Percentiles rank a stretch among this genome's conserved stretches.
These are phyloP conservation scores for Rhynchonycteris naso DNA, from an alignment of 2,797 vertebrate species.

Conservation along the genomic window DNA sequence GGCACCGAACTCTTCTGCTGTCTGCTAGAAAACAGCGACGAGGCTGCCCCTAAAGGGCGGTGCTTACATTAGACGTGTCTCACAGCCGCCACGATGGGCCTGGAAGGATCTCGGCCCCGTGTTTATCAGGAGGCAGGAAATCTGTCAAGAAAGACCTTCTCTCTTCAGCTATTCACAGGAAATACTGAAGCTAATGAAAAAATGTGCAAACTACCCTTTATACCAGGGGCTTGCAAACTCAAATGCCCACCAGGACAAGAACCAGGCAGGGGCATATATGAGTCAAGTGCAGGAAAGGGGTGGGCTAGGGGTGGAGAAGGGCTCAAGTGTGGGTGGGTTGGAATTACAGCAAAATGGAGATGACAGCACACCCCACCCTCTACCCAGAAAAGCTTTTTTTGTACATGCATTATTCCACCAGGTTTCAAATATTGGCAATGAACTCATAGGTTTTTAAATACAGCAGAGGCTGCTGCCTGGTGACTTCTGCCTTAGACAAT, in stretches of 20 bases:
- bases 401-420: neutral
- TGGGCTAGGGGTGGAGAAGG: neutral
- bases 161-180: neutral
- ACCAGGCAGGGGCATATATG: neutral
- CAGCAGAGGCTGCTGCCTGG: neutral
- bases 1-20: neutral
- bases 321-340: too few relatives aligned
- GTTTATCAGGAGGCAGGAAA: neutral
- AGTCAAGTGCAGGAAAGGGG: neutral
- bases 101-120: fast-evolving
- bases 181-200: neutral
- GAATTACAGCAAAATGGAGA: neutral
- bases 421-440: neutral
- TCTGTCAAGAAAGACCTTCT: neutral
- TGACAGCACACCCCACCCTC: neutral
- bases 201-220: neutral
- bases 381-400: neutral
- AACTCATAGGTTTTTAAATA: neutral
- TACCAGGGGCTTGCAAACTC: neutral
- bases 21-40: neutral
- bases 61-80: neutral
- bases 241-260: neutral
- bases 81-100: neutral
- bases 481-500: conserved; percentile 18
- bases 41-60: neutral